These are phyloP conservation scores for Eulemur rubriventer DNA, from an alignment of 2,797 vertebrate species.

Conservation along the genomic window DNA sequence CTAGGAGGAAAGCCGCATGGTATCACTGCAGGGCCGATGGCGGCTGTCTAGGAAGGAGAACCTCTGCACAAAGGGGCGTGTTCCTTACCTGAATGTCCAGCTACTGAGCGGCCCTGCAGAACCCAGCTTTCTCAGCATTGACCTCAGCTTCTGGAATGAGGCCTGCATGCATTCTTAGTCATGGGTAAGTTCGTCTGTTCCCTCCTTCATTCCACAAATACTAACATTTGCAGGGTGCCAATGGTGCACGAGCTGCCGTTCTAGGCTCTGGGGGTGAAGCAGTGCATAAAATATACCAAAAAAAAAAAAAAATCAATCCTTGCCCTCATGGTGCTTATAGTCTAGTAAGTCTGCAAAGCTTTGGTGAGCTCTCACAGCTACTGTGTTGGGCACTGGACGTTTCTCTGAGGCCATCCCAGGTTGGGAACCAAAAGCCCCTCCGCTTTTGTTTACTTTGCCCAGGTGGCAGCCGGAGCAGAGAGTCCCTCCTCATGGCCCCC, in stretches of 20 bases:
- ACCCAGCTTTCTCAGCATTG: background rate
- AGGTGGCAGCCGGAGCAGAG: background rate
- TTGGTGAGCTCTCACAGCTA: background rate
- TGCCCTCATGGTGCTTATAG: background rate
- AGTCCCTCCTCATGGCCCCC: background rate
- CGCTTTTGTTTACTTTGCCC: background rate
- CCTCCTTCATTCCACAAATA: background rate
- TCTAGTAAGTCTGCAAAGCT: background rate
- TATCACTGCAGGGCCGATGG: too few relatives aligned
- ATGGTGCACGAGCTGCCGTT: rapidly evolving
- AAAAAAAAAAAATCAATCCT: background rate
- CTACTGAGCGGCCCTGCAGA: too few relatives aligned
- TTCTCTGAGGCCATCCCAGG: background rate
- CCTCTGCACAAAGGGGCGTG: background rate
- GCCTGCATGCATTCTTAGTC: background rate
- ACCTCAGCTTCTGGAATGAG: background rate
- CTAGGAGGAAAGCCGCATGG: background rate
- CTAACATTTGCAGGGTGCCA: too few relatives aligned
- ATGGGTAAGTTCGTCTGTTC: too few relatives aligned
- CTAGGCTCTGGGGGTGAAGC: background rate
- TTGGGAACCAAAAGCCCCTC: rapidly evolving
- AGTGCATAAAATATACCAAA: background rate
- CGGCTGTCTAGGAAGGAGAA: background rate
- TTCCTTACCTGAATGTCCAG: too few relatives aligned
- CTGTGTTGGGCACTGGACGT: too few relatives aligned